Base-by-base conservation (phyloP, 2,888 invertebrate genomes). In the Crematogaster levior region DNA sequence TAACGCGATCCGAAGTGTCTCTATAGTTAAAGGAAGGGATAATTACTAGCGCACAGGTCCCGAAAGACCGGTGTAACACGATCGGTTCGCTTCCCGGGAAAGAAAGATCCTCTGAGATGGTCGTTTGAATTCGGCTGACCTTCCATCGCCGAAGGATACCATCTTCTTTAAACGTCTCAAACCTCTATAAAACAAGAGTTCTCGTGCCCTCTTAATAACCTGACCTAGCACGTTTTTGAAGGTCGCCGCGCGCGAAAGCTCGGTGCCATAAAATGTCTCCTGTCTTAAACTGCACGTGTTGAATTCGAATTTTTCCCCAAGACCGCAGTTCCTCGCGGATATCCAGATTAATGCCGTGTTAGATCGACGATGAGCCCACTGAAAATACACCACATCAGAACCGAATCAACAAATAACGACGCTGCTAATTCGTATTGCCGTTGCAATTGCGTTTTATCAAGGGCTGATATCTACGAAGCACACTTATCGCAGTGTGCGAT, bases 71-170 rank as follows among this genome's bases (percentile, higher is more conserved):
- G 77, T 88, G 88, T 88, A 91, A 91, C 86, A 86, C 86, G 91
- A 91, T 90, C 88, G 85, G 88, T 66, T 79, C 82, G 85, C 85
- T 90, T 91, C 90, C 83, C 82, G 74, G 85, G 87, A 90, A 87
- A 88, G 85, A 85, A 90, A 86, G 73, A 88, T 84, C 83, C 83
- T 88, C 84, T 79, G 84, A 85, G 86, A 87, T 70, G 86, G 84
- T 74, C 87, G 85, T 90, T 90, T 89, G 86, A 90, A 90, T 90
- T 88, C 86, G 86, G 84, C 85, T 88, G 86, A 86, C 88, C 90
- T 87, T 90, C 82, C 82, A 82, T 15, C 81, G 77, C 68, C 63
- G 89, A 85, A 89, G 89, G 89, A 89, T 88, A 87, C 88, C 86
- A 88, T 89, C 89, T 89, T 88, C 84, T 89, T 89, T 89, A 89